Percentiles rank a stretch among this genome's conserved stretches.
phyloP scores from a whole-genome alignment of 37 sponge, comb jelly and placozoan genomes.

The Oscarella lobularis region DNA sequence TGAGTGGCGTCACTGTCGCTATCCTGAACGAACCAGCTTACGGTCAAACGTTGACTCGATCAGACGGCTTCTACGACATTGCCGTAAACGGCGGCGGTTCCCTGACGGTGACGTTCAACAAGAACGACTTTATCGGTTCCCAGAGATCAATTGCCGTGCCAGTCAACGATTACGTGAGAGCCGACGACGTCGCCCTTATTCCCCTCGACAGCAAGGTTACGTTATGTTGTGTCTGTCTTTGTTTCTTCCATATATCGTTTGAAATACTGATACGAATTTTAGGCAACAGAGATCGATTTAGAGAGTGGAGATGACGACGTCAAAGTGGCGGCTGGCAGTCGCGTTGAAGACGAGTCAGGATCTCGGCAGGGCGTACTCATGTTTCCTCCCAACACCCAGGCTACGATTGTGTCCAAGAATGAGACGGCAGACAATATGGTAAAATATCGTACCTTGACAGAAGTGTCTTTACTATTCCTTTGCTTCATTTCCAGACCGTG shows the following conservation, averaged over 20 bases:
- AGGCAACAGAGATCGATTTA: background rate
- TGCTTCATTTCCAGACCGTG: background rate
- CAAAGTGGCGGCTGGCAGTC: background rate
- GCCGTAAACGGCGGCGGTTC: background rate
- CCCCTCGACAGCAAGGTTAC: background rate
- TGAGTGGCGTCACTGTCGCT: background rate
- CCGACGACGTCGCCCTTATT: background rate
- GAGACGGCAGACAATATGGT: background rate
- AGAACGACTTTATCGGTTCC: background rate
- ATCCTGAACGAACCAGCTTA: background rate
- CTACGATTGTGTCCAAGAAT: background rate
- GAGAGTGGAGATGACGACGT: background rate
- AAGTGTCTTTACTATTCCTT: too few relatives aligned
- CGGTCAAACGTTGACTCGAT: background rate
- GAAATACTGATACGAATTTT: too few relatives aligned
- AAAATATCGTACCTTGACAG: too few relatives aligned
- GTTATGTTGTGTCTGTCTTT: too few relatives aligned
- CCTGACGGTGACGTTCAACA: background rate
- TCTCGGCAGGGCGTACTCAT: background rate
- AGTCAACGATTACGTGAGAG: background rate
- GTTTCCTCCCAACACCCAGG: background rate
- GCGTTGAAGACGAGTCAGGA: background rate
- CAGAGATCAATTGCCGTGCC: background rate
- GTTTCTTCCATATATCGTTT: too few relatives aligned
- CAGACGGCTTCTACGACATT: background rate